Evolutionary conservation across 1,140 invertebrate genomes (phyloP), one percentile per base, ranked within the genome.

Genomic region (Hydropsyche tenuis): DNA sequence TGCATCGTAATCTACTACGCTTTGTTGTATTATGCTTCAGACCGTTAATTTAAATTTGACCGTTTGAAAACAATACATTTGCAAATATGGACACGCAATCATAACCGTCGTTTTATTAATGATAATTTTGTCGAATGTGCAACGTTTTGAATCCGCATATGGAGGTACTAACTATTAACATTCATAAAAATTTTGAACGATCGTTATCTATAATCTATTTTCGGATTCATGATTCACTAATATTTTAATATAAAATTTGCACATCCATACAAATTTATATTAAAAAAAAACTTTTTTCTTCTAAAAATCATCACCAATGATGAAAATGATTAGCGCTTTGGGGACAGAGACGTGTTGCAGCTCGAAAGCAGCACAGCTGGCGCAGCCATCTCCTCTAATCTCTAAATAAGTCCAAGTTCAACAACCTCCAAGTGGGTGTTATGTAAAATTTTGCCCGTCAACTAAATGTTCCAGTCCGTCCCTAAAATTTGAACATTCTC

Each of bases 321-420:
- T 25, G 3, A 27, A 27, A 20, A 51, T 51, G 20, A 65, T 25
- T 12, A 27, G 63, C 27, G 63, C 12, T 51, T 51, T 65, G 27
- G 25, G 63, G 63, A 65, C 63, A 43, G 12, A 65, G 63, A 65
- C 37, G 16, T 53, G 48, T 53, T 53, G 48, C 48, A 60, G 51
- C 51, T 56, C 16, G 6, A 11, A 25, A 22, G 12, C 27, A 45
- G 53, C 69, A 65, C 7, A 30, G 53, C 64, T 43, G 56, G 62
- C 43, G 66, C 18, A 22, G 3, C 22, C 27, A 42, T 42, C 53
- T 64, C 11, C 18, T 70, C 43, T 72, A n/a, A 20, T 73, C 74
- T 69, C 69, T 75, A 75, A 75, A 75, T 75, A 75, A 75, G 74
- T 66, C 69, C 45, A 68, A 72, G 74, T 71, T 75, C 74, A 75